Evolutionary conservation across 2,797 vertebrate species (phyloP).

Genomic region (Poecilia wingei): DNA sequence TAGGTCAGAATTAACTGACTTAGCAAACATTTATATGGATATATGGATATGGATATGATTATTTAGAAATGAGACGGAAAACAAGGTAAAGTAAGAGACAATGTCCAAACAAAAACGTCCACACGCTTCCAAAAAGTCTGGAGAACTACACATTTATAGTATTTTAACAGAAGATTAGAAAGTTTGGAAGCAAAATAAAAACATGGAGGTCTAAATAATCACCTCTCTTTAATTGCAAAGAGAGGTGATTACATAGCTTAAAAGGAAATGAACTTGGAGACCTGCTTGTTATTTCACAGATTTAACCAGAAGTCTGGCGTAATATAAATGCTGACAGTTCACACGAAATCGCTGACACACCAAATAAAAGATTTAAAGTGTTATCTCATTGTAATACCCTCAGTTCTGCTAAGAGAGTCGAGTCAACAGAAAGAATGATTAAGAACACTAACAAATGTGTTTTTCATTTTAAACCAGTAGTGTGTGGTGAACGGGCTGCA

Average conservation of each 20-base stretch:
- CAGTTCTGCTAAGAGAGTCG: constrained; percentile 2
- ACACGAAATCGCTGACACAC: constrained; percentile 4
- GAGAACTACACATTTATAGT: not conserved
- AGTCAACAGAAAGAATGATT: constrained; percentile 17
- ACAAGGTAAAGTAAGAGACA: not conserved
- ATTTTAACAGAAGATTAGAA: not conserved
- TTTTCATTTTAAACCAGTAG: constrained; percentile 9
- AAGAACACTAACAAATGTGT: constrained; percentile 14
- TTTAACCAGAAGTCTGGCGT: constrained; percentile 7
- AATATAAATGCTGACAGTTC: constrained; percentile 14
- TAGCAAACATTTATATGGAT: not conserved
- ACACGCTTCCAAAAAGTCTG: not conserved
- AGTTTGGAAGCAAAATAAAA: not conserved
- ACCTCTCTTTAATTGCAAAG: not conserved
- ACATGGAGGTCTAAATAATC: not conserved
- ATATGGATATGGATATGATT: not conserved
- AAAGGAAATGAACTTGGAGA: constrained; percentile 1
- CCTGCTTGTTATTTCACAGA: not conserved
- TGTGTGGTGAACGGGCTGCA: not conserved
- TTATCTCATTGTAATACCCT: constrained; percentile 1
- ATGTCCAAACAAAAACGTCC: not conserved
- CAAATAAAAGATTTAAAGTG: not conserved
- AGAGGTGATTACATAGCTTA: not conserved
- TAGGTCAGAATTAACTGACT: not conserved
- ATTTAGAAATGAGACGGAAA: not conserved